These are phyloP conservation scores for Portevinia maculata DNA, from an alignment of 2,888 invertebrate species.

Conservation along the genomic window DNA sequence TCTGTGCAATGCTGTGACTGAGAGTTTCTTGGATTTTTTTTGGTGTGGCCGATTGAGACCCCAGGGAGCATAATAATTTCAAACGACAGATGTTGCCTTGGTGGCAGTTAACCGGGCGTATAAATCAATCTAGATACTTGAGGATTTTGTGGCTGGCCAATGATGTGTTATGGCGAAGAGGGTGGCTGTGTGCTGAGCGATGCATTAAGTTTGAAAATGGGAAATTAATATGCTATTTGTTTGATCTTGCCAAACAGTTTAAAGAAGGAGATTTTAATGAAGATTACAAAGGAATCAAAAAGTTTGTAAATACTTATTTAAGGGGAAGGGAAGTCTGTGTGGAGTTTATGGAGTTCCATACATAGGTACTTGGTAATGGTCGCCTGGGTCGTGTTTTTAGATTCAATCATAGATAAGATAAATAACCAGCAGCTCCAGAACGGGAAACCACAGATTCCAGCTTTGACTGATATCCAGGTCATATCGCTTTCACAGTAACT, in stretches of 20 bases:
- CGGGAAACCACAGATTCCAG: no score
- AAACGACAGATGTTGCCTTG: slow-evolving; percentile 64
- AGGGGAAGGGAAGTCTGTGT: no score
- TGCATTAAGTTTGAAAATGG: slow-evolving; percentile 20
- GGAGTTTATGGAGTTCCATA: no score
- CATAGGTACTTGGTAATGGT: no score
- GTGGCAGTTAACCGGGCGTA: slow-evolving; percentile 50
- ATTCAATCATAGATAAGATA: no score
- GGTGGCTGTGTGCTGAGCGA: slow-evolving; percentile 14
- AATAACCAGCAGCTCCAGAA: no score
- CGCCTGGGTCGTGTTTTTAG: no score
- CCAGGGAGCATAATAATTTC: background rate
- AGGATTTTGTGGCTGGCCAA: slow-evolving; percentile 44
- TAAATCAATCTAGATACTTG: slow-evolving; percentile 64
- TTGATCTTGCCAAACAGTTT: slow-evolving; percentile 24
- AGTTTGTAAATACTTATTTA: no score
- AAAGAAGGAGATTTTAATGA: background rate
- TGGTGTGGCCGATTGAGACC: background rate
- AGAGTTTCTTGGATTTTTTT: slow-evolving; percentile 15
- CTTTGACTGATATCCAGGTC: no score
- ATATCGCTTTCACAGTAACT: no score
- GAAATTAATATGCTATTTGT: slow-evolving; percentile 24
- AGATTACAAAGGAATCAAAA: background rate
- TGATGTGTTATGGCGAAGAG: slow-evolving; percentile 46
- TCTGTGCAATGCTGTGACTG: slow-evolving; percentile 49